Evolutionary conservation across 2,113 vertebrate species (phyloP).

Genomic region (Zootoca vivipara): DNA sequence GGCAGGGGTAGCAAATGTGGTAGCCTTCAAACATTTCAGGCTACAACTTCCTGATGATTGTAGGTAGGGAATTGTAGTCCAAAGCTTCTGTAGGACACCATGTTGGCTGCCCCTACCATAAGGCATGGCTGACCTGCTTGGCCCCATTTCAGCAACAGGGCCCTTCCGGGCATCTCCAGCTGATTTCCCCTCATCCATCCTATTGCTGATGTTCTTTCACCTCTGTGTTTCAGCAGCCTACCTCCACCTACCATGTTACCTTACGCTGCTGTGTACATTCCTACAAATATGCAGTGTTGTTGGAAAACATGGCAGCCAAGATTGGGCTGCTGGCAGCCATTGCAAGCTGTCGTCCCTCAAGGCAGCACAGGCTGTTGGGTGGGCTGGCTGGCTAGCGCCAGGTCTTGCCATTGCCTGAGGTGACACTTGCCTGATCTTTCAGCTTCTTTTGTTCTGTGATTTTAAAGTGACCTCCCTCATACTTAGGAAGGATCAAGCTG

Average conservation of each 20-base stretch:
- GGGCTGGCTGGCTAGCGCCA: background rate
- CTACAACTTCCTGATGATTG: too few relatives aligned
- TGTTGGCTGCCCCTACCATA: too few relatives aligned
- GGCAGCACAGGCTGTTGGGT: background rate
- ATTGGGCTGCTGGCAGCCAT: background rate
- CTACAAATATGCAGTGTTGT: background rate
- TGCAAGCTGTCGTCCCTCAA: background rate
- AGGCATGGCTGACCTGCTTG: background rate
- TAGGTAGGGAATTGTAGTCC: too few relatives aligned
- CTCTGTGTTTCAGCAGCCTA: background rate
- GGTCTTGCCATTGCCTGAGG: background rate
- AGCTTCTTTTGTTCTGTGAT: background rate
- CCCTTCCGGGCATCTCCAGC: background rate
- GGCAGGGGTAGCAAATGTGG: too few relatives aligned
- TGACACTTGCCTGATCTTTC: background rate
- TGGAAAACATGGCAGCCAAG: background rate
- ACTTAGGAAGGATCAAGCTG: background rate
- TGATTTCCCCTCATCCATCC: background rate
- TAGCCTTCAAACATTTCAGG: too few relatives aligned
- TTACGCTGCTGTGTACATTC: background rate
- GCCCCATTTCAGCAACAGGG: too few relatives aligned
- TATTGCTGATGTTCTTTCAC: background rate
- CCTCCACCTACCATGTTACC: too few relatives aligned
- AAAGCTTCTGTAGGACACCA: too few relatives aligned
- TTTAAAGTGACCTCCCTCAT: background rate